Evolutionary conservation across 2,113 vertebrate genomes (phyloP), one percentile per base, ranked within the genome.

Genomic region (Zapus hudsonius): DNA sequence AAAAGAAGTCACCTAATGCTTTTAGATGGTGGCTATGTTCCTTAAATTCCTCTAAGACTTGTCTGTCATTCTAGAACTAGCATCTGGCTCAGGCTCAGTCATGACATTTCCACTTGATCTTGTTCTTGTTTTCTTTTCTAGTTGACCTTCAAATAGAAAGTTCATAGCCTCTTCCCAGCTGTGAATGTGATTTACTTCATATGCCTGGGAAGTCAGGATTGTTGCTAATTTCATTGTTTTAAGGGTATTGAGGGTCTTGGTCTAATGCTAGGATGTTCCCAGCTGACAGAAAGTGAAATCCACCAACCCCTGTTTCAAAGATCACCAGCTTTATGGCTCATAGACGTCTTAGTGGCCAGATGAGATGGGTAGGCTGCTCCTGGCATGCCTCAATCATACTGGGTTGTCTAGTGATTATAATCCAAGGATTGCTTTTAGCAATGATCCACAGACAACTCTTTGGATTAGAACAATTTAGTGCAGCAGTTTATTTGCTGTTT

Each of bases 71-170:
- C 78, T 90, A 33, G 75, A 93, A 78, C 89, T 63, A 63, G 82
- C 83, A 87, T 72, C 89, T 94, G 97, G 76, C 87, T 96, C 74
- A 72, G 57, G 63, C 84, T 95, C 44, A 81, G 74, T 72, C 69
- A 29, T 96, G 95, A 96, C 93, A 97, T 96, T 97, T 96, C 79
- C 87, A 95, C 87, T 93, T 96, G 95, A 92, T 95, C 94, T 94
- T 97, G 92, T 74, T 82, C 89, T 87, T 96, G 84, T 95, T 97
- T 94, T 96, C 96, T 91, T 96, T 93, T 74, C 90, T 89, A 69
- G 78, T 72, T 96, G 95, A 96, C 95, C 95, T 97, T 96, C 96
- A 95, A 59, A 96, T 89, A 94, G 94, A 96, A 97, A 96, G 97
- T 96, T 96, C 96, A 94, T 82, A 94, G 55, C 84, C 87, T 93